These are phyloP conservation scores for Pseudorhiza aurosa DNA, from an alignment of 30 jellyfish, hydroid and myxozoan species.

Conservation along the genomic window DNA sequence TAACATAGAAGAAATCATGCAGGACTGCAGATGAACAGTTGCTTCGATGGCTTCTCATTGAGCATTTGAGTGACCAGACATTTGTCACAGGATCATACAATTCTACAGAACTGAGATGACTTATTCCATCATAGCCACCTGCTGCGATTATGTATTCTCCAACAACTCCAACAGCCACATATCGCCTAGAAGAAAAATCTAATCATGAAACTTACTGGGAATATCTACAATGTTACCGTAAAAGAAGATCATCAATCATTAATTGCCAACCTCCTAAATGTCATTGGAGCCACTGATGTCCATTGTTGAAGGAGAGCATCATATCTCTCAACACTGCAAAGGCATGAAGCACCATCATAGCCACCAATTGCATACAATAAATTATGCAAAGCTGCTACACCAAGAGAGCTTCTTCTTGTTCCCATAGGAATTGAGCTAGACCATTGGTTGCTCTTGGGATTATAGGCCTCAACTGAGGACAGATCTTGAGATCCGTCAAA, in stretches of 20 bases:
- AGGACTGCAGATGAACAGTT: slow-evolving; percentile 85
- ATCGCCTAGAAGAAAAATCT: slow-evolving; percentile 64
- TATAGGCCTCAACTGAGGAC: slow-evolving; percentile 75
- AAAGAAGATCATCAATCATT: neutral
- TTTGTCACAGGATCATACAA: slow-evolving; percentile 88
- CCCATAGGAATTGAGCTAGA: slow-evolving; percentile 78
- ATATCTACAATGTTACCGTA: too few species aligned
- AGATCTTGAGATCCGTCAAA: slow-evolving; percentile 91
- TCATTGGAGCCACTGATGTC: slow-evolving; percentile 95
- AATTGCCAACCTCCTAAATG: slow-evolving; percentile 65
- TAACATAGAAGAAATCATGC: slow-evolving; percentile 75
- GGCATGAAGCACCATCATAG: slow-evolving; percentile 94
- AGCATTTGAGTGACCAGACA: slow-evolving; percentile 74
- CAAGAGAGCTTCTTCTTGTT: slow-evolving; percentile 90
- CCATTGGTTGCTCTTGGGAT: slow-evolving; percentile 83
- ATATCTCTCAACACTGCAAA: slow-evolving; percentile 90
- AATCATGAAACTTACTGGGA: too few species aligned
- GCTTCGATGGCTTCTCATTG: slow-evolving; percentile 83
- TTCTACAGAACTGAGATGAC: slow-evolving; percentile 87
- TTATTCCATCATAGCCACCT: slow-evolving; percentile 95
- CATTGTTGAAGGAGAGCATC: slow-evolving; percentile 93
- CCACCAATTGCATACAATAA: slow-evolving; percentile 96
- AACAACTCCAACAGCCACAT: slow-evolving; percentile 87
- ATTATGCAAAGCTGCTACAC: slow-evolving; percentile 90
- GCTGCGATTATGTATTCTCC: slow-evolving; percentile 85